A percentile compares a stretch with the other conserved stretches of the same genome.
These are phyloP conservation scores for Ganaspis sp. DNA, from an alignment of 1,140 invertebrate genomes.

Conservation along the genomic window DNA sequence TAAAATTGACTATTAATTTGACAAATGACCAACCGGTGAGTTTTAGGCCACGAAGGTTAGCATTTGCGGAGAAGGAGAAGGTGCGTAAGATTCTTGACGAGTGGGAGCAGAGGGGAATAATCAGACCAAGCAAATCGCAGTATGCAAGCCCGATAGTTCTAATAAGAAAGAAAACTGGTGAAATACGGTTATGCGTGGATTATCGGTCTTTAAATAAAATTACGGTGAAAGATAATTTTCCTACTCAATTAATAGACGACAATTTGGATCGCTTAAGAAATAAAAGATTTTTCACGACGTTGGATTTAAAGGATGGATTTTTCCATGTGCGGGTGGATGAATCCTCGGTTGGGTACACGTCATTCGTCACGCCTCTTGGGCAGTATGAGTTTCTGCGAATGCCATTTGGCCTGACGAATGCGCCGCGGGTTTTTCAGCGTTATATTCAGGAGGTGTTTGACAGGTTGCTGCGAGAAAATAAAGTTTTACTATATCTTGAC, in stretches of 20 bases:
- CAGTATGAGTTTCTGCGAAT: conserved; percentile 44
- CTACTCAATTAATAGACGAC: conserved; percentile 32
- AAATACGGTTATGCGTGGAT: conserved; percentile 20
- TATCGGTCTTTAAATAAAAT: conserved; percentile 43
- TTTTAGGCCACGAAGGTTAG: conserved; percentile 43
- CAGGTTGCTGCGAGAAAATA: conserved; percentile 9
- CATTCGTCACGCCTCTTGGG: not conserved
- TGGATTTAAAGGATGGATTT: not conserved
- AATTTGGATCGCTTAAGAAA: not conserved
- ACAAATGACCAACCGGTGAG: not conserved
- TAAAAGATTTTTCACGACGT: conserved; percentile 1
- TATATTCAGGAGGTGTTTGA: conserved; percentile 43
- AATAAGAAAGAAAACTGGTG: conserved; percentile 20
- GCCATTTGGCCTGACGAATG: conserved; percentile 32
- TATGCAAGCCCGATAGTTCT: conserved; percentile 57
- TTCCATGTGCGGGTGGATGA: not conserved
- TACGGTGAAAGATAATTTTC: conserved; percentile 52
- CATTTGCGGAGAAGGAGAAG: conserved; percentile 49
- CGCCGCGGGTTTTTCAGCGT: conserved; percentile 40
- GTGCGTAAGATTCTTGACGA: conserved; percentile 55
- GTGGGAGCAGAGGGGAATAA: conserved; percentile 49
- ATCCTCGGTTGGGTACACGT: not conserved
- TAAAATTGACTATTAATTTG: too few relatives aligned
- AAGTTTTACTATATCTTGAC: not conserved
- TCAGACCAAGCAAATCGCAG: conserved; percentile 55